A percentile compares a stretch with the other conserved stretches of the same genome.
Evolutionary conservation across 2,113 vertebrate genomes (phyloP).

Genomic region (Stomatorhinus ivindoensis): DNA sequence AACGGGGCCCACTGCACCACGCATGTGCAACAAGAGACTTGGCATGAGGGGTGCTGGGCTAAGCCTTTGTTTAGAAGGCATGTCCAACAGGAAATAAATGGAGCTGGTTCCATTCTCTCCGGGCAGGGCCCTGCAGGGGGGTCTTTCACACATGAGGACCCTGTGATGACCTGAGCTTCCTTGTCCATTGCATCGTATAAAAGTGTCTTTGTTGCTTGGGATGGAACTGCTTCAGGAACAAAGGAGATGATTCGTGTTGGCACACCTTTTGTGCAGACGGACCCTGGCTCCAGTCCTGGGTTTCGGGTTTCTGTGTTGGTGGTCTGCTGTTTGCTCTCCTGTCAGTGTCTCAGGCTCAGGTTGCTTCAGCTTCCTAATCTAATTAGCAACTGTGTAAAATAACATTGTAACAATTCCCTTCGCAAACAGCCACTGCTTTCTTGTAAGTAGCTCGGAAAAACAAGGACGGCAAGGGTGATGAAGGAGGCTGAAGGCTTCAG

Average conservation of each 20-base stretch:
- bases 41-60: not conserved
- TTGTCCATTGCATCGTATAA: not conserved
- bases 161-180: not conserved
- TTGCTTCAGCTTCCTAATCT: not conserved
- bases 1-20: not conserved
- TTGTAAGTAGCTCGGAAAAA: not conserved
- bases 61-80: not conserved
- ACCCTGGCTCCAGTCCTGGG: not conserved
- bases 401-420: not conserved
- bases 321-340: not conserved
- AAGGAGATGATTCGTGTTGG: not conserved
- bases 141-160: not conserved
- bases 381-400: not conserved
- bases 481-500: not conserved
- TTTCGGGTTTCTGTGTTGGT: not conserved
- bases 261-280: not conserved
- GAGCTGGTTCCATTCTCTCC: not conserved
- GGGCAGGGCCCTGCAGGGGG: not conserved
- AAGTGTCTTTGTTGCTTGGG: not conserved
- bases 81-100: not conserved
- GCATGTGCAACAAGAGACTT: not conserved
- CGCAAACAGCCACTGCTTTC: not conserved
- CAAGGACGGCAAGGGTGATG: not conserved
- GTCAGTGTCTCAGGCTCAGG: not conserved
- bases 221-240: not conserved